These are phyloP conservation scores for Eptesicus fuscus DNA, from an alignment of 2,113 vertebrate genomes.

Conservation along the genomic window DNA sequence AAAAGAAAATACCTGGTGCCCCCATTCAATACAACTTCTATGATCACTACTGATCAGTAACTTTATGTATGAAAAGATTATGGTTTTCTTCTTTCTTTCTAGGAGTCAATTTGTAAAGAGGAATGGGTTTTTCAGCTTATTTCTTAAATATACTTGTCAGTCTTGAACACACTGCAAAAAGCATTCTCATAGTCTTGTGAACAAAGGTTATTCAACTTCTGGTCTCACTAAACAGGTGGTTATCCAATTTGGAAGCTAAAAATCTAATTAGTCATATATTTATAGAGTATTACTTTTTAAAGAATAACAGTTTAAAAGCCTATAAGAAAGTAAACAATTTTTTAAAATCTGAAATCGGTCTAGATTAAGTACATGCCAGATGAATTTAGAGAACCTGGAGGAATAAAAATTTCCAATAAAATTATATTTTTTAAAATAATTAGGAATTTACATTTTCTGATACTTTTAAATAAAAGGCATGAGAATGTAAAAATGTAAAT, in stretches of 20 bases:
- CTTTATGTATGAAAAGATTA: not conserved
- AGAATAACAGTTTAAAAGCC: not conserved
- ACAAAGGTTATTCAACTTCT: slow-evolving; percentile 55
- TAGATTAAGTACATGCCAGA: not conserved
- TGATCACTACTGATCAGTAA: not conserved
- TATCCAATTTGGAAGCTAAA: slow-evolving; percentile 49
- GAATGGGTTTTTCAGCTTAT: not conserved
- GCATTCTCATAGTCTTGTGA: slow-evolving; percentile 38
- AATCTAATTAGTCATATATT: slow-evolving; percentile 51
- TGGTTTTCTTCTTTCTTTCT: not conserved
- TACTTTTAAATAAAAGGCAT: not conserved
- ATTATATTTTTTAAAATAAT: not conserved
- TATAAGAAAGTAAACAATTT: not conserved
- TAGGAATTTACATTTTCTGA: not conserved
- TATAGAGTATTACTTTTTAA: not conserved
- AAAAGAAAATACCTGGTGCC: not conserved
- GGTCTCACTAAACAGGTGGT: slow-evolving; percentile 42
- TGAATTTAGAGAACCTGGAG: not conserved
- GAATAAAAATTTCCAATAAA: not conserved
- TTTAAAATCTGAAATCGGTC: not conserved
- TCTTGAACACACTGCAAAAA: slow-evolving; percentile 25
- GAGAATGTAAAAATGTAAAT: not conserved
- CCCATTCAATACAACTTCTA: not conserved
- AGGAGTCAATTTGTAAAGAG: slow-evolving; percentile 15
- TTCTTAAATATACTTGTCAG: slow-evolving; percentile 47